Percentiles rank a stretch among this genome's conserved stretches.
phyloP scores from a whole-genome alignment of 1,140 invertebrate genomes.

The Battus philenor region DNA sequence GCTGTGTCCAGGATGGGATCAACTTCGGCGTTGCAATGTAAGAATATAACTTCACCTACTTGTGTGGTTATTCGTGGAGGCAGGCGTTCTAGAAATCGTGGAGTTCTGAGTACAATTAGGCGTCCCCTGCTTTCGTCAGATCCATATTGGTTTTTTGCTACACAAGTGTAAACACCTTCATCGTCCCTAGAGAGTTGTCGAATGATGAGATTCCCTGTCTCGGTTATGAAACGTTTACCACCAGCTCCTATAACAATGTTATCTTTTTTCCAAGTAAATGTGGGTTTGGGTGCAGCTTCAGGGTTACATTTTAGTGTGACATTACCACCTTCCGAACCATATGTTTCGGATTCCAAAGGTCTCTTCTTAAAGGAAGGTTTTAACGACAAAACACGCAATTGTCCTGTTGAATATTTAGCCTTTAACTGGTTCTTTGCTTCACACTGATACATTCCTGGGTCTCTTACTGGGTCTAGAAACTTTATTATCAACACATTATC shows the following conservation, averaged over 20 bases:
- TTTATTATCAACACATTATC: conserved; percentile 93
- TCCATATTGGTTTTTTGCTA: conserved; percentile 90
- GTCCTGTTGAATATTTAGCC: conserved; percentile 90
- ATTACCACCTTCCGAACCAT: conserved; percentile 93
- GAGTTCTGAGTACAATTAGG: conserved; percentile 88
- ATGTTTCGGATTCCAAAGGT: conserved; percentile 91
- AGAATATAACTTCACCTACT: conserved; percentile 82
- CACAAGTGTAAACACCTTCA: conserved; percentile 92
- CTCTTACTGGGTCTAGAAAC: conserved; percentile 84
- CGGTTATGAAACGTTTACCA: conserved; percentile 86
- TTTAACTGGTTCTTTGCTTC: conserved; percentile 92
- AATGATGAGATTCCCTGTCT: conserved; percentile 91
- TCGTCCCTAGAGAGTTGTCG: conserved; percentile 90
- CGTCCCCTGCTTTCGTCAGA: conserved; percentile 86
- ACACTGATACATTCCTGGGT: conserved; percentile 98
- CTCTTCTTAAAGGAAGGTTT: conserved; percentile 93
- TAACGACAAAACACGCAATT: conserved; percentile 90
- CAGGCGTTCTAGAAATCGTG: conserved; percentile 82
- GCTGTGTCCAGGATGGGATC: conserved; percentile 91
- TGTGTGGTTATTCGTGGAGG: conserved; percentile 80
- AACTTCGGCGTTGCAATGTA: conserved; percentile 88
- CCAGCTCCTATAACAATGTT: conserved; percentile 87
- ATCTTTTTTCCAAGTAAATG: conserved; percentile 95
- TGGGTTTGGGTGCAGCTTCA: conserved; percentile 94
- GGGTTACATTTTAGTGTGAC: conserved; percentile 94